Conservation (phyloP, 2,888 invertebrate genomes). For the Lamproptera curius region DNA sequence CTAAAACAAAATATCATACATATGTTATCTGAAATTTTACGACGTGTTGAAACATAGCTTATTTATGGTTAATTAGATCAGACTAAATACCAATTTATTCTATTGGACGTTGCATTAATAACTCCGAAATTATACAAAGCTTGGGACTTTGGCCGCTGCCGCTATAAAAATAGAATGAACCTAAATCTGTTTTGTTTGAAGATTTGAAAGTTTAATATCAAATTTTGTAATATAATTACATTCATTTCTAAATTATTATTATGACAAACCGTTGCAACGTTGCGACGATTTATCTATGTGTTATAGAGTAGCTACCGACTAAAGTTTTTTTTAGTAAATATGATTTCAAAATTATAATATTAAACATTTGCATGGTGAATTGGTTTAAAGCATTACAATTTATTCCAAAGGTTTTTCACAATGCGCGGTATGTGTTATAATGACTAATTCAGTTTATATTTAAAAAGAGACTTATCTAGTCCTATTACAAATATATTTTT, state of each 20-base stretch:
- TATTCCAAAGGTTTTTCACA: too few relatives aligned
- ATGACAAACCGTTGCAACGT: constrained; percentile 10
- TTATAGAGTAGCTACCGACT: neutral
- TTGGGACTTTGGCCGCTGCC: neutral
- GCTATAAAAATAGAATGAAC: constrained; percentile 9
- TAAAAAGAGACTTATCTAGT: too few relatives aligned
- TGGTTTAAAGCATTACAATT: too few relatives aligned
- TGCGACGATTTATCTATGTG: neutral
- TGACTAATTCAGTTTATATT: too few relatives aligned
- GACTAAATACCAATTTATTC: constrained; percentile 24
- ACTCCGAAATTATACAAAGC: neutral
- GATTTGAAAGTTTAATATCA: constrained; percentile 44
- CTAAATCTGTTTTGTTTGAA: constrained; percentile 37
- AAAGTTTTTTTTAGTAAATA: too few relatives aligned
- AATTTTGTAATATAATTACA: constrained; percentile 39
- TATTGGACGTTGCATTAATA: constrained; percentile 4
- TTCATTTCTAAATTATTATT: constrained; percentile 42
- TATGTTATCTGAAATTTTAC: constrained; percentile 36
- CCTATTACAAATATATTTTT: too few relatives aligned
- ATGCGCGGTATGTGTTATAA: too few relatives aligned
- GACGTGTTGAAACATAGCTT: constrained; percentile 44
- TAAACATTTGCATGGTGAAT: too few relatives aligned
- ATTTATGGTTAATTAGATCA: constrained; percentile 38
- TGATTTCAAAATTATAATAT: too few relatives aligned
- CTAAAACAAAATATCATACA: neutral